Evolutionary conservation across 2,113 vertebrate species (phyloP).

Genomic region (Ia io): DNA sequence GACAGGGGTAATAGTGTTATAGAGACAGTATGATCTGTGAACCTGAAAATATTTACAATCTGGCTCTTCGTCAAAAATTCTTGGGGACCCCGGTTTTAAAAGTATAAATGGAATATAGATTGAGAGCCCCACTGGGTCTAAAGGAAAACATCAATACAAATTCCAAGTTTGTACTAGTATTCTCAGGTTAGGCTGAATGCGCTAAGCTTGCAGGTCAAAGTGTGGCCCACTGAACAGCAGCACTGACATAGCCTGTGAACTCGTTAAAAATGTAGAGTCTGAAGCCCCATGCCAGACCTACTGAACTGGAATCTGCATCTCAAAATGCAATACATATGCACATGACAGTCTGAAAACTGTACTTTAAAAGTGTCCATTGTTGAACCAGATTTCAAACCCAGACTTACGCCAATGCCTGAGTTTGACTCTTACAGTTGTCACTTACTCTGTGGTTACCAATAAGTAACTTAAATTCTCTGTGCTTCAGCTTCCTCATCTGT

Average conservation of each 20-base stretch:
- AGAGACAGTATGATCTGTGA: neutral
- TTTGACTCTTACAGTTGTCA: neutral
- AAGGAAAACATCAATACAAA: neutral
- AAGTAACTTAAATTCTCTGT: neutral
- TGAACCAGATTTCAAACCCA: neutral
- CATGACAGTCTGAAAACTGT: neutral
- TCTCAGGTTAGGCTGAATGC: neutral
- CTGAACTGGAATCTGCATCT: neutral
- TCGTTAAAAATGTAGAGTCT: neutral
- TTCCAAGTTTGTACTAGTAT: neutral
- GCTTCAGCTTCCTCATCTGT: neutral
- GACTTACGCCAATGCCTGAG: neutral
- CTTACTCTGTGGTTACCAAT: neutral
- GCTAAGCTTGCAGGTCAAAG: neutral
- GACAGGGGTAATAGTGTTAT: neutral
- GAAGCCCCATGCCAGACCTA: neutral
- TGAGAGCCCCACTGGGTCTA: neutral
- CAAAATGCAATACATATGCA: neutral
- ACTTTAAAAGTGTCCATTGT: neutral
- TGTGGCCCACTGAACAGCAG: neutral
- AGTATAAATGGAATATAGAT: neutral
- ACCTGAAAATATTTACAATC: neutral
- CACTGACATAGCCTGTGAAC: neutral
- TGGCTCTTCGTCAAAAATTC: neutral
- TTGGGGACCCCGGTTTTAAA: neutral